Evolutionary conservation across 2,113 vertebrate species (phyloP), one percentile per base, ranked within the genome.

Genomic region (Corythornis madagascariensis): DNA sequence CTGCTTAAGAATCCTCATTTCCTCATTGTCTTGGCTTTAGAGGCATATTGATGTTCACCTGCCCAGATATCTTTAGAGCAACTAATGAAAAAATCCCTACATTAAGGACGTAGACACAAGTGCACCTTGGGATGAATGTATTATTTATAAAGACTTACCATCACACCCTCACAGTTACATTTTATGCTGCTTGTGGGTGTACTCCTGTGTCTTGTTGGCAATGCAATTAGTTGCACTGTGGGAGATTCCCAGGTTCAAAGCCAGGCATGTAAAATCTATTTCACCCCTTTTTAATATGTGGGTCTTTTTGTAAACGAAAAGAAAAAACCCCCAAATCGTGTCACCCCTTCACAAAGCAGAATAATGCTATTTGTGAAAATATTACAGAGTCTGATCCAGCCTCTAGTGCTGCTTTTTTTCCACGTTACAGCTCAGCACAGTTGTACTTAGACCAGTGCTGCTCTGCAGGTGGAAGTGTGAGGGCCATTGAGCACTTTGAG

Each of bases 211-310:
- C 94, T 97, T 90, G 83, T 97, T 97, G 97, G 97, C 92, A 93
- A 92, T 96, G 97, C 96, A 97, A 97, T 98, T 97, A 97, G 96
- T 97, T 97, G 96, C 97, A 95, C 97, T 14, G 78, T 95, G 96
- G 97, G 97, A 97, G 97, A 96, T 91, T 96, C 72, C 38, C 93
- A 96, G 95, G 97, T 97, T 97, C 97, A 97, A 97, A 97, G 97
- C 96, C 83, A 93, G 96, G n/a, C 66, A 93, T 90, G 96, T 94
- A 96, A 96, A 95, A 96, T 94, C 96, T 83, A 94, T 95, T 95
- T 96, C 93, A 93, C 82, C 92, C 89, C 94, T 92, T 96, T 95
- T 92, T 95, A 95, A 96, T 96, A 95, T 28, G 81, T 85, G 73
- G 96, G 89, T 74, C 92, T 96, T 86, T 92, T 95, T 92, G 91